phyloP scores from a whole-genome alignment of 2,797 vertebrate genomes.

The Manis crassicaudata region DNA sequence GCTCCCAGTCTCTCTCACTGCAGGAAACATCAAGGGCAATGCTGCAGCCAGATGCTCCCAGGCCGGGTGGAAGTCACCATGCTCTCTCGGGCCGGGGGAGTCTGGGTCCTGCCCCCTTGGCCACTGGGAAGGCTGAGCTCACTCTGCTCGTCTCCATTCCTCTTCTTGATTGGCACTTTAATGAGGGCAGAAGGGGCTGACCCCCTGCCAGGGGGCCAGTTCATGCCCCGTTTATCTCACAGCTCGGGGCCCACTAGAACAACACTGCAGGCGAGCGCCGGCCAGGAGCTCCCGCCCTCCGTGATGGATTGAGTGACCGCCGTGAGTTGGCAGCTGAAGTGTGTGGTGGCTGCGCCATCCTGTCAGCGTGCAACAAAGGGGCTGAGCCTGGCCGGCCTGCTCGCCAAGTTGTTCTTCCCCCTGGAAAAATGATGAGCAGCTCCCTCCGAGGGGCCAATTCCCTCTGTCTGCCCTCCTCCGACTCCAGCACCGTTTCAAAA shows the following conservation, averaged over 20 bases:
- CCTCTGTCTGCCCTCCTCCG: not conserved
- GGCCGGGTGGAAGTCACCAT: not conserved
- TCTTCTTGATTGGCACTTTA: slow-evolving; percentile 97
- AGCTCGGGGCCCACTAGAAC: slow-evolving; percentile 89
- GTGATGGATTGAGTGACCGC: slow-evolving; percentile 94
- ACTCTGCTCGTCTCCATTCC: slow-evolving; percentile 89
- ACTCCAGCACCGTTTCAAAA: not conserved
- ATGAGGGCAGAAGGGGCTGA: slow-evolving; percentile 93
- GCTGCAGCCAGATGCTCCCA: not conserved
- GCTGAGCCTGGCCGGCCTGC: slow-evolving; percentile 73
- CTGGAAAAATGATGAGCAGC: not conserved
- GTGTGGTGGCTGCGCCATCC: slow-evolving; percentile 86
- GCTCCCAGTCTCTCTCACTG: not conserved
- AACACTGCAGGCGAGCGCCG: slow-evolving; percentile 88
- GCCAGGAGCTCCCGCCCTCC: slow-evolving; percentile 84
- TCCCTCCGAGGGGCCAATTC: not conserved
- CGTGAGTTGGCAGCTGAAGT: slow-evolving; percentile 87
- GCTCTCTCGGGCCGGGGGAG: not conserved
- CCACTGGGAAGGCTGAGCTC: slow-evolving; percentile 10
- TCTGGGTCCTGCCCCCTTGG: slow-evolving; percentile 8
- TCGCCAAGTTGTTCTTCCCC: not conserved
- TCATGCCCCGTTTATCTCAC: slow-evolving; percentile 94
- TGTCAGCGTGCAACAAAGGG: slow-evolving; percentile 87
- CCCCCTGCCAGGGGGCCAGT: slow-evolving; percentile 94
- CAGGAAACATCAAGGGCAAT: not conserved